Conservation (phyloP, 1,140 invertebrate species). For the Probaryconus sp. region DNA sequence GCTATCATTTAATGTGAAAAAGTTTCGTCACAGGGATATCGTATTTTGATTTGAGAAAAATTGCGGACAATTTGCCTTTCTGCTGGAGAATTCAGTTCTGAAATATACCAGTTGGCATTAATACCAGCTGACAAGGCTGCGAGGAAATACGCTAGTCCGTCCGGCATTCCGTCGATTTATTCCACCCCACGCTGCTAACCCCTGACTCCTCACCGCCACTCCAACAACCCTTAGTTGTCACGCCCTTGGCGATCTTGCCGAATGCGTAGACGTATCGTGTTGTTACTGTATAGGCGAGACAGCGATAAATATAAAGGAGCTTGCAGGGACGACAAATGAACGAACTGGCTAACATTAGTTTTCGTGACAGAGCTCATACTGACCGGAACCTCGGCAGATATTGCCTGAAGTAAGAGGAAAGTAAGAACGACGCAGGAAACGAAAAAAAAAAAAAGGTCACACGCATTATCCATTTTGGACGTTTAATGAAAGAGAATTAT, state of each 20-base stretch:
- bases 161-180: constrained; percentile 57
- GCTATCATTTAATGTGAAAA: constrained; percentile 28
- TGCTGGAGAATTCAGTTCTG: constrained; percentile 36
- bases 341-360: constrained; percentile 53
- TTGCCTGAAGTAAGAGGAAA: constrained; percentile 16
- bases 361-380: constrained; percentile 40
- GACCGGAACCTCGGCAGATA: constrained; percentile 28
- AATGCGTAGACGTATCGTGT: constrained; percentile 58
- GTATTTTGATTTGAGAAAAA: constrained; percentile 48
- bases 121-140: constrained; percentile 47
- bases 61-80: constrained; percentile 36
- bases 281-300: constrained; percentile 47
- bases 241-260: constrained; percentile 51
- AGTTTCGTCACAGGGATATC: constrained; percentile 38
- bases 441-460: neutral
- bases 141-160: constrained; percentile 52
- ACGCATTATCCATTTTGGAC: too few relatives aligned
- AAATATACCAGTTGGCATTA: constrained; percentile 59
- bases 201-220: constrained; percentile 46
- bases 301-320: constrained; percentile 64
- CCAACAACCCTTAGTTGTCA: constrained; percentile 42
- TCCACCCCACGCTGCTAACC: constrained; percentile 45
- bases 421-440: neutral
- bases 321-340: constrained; percentile 64
- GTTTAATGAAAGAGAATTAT: too few relatives aligned